Percentiles rank a stretch among this genome's conserved stretches.
These are phyloP conservation scores for Alcedo atthis DNA, from an alignment of 2,797 vertebrate genomes.

Conservation along the genomic window DNA sequence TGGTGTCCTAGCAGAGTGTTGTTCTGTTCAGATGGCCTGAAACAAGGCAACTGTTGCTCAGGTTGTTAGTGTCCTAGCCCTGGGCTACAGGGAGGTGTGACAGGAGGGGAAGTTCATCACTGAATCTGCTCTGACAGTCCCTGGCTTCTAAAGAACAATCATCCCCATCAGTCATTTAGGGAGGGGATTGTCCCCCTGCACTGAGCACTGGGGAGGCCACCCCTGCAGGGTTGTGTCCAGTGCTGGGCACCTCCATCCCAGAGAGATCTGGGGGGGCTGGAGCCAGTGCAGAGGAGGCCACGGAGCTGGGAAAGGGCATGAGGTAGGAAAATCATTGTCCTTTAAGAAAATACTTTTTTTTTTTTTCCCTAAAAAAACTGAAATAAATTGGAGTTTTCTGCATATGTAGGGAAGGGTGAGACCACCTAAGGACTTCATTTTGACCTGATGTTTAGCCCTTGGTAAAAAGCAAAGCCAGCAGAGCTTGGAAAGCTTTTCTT, in stretches of 20 bases:
- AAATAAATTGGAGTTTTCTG: neutral
- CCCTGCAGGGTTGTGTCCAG: too few relatives aligned
- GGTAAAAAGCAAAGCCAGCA: neutral
- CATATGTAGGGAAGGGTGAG: neutral
- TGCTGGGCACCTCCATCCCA: too few relatives aligned
- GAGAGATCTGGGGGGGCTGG: too few relatives aligned
- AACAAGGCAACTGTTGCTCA: too few relatives aligned
- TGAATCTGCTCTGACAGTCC: neutral
- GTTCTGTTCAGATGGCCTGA: neutral
- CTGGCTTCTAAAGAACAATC: neutral
- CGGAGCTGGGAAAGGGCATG: neutral
- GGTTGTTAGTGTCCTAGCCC: too few relatives aligned
- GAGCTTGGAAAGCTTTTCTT: neutral
- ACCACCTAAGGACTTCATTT: neutral
- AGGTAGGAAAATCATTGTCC: neutral
- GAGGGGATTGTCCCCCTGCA: too few relatives aligned
- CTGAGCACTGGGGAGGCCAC: too few relatives aligned
- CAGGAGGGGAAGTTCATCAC: rapidly evolving
- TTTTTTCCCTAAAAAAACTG: neutral
- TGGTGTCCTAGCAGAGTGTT: neutral
- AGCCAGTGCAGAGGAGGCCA: too few relatives aligned
- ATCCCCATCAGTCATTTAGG: neutral
- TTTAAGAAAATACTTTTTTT: neutral
- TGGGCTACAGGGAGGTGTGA: neutral
- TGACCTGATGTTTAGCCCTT: neutral